These are phyloP conservation scores for Drosophila saltans DNA, from an alignment of 1,140 invertebrate species.

Conservation along the genomic window DNA sequence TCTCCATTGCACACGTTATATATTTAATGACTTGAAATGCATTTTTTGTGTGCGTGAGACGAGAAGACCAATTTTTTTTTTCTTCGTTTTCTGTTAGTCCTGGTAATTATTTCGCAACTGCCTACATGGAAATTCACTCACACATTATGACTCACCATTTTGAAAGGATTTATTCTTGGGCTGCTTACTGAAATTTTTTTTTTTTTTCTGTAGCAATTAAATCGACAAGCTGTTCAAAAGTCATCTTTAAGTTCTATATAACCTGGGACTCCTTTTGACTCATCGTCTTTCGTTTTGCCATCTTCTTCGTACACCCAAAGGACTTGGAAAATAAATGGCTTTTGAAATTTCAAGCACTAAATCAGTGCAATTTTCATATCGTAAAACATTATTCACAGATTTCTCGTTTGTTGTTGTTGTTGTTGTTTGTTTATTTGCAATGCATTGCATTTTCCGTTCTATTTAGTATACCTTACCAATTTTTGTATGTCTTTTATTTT, in stretches of 20 bases:
- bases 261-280: not conserved
- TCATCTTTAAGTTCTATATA: not conserved
- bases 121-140: conserved; percentile 10
- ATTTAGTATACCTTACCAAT: conserved; percentile 12
- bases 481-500: conserved; percentile 11
- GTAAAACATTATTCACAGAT: conserved; percentile 69
- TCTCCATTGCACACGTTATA: conserved; percentile 1
- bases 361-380: conserved; percentile 76
- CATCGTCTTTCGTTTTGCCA: too few species aligned
- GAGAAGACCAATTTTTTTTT: not conserved
- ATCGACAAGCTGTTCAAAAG: conserved; percentile 1
- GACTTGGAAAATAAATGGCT: conserved; percentile 50
- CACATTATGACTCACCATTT: not conserved
- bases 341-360: conserved; percentile 60
- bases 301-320: not conserved
- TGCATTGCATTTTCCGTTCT: conserved; percentile 39
- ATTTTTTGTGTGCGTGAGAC: conserved; percentile 11
- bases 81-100: not conserved
- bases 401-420: conserved; percentile 25
- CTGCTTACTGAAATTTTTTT: not conserved
- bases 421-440: conserved; percentile 61
- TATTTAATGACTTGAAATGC: conserved; percentile 27
- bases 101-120: conserved; percentile 7
- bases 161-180: not conserved
- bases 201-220: not conserved